Conservation (phyloP, 2,797 vertebrate genomes). For the Smutsia gigantea region DNA sequence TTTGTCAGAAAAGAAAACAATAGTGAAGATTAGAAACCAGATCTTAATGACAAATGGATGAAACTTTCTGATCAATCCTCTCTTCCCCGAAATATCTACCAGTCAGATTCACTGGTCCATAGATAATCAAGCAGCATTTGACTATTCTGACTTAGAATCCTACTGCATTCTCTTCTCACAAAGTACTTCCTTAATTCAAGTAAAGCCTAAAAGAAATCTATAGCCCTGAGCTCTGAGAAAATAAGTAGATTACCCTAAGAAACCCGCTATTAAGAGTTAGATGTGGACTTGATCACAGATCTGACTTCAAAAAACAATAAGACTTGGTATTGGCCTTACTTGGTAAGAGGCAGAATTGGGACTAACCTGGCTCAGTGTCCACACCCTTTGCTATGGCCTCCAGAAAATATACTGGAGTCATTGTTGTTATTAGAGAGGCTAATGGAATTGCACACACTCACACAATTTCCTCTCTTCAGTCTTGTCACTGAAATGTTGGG, state of each 20-base stretch:
- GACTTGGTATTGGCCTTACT: not conserved
- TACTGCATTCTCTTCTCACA: too few relatives aligned
- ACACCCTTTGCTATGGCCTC: not conserved
- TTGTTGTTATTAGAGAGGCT: not conserved
- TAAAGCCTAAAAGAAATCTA: not conserved
- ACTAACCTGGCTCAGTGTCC: not conserved
- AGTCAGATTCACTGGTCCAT: not conserved
- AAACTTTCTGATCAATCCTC: not conserved
- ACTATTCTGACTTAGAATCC: not conserved
- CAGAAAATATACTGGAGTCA: not conserved
- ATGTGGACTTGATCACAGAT: not conserved
- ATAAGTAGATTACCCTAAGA: not conserved
- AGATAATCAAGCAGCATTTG: not conserved
- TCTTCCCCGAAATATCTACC: not conserved
- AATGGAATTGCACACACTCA: not conserved
- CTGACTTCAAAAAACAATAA: not conserved
- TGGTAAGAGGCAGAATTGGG: not conserved
- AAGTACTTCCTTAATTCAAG: not conserved
- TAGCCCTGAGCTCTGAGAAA: not conserved
- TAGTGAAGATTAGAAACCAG: not conserved
- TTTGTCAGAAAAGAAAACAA: not conserved
- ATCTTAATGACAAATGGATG: not conserved
- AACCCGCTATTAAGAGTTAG: not conserved
- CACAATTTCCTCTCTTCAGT: not conserved
- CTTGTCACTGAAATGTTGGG: not conserved